Conservation (phyloP, 2,888 invertebrate species). For the Lasioglossum malachurum region DNA sequence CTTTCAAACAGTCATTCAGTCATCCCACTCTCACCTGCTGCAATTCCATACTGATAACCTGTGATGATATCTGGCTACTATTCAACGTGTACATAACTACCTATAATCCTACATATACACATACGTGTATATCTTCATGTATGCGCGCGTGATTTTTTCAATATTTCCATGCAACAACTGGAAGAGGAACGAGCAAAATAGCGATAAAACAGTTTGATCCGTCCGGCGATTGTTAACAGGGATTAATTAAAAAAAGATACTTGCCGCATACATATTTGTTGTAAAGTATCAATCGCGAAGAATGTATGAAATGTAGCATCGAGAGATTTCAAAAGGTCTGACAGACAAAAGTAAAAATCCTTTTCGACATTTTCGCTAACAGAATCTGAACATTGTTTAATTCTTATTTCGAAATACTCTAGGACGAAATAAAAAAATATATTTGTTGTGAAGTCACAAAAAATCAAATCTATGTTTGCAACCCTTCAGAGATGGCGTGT, state of each 20-base stretch:
- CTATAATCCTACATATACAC: constrained; percentile 19
- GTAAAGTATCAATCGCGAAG: neutral
- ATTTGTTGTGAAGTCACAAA: too few relatives aligned
- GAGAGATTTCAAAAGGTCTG: neutral
- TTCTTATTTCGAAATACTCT: too few relatives aligned
- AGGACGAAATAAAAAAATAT: too few relatives aligned
- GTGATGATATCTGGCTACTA: constrained; percentile 76
- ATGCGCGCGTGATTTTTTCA: neutral
- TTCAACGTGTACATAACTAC: constrained; percentile 37
- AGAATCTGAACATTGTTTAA: too few relatives aligned
- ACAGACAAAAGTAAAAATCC: too few relatives aligned
- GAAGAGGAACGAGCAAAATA: constrained; percentile 10
- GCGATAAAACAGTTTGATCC: constrained; percentile 25
- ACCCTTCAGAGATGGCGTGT: too few relatives aligned
- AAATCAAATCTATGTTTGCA: too few relatives aligned
- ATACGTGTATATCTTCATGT: neutral
- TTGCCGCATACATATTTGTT: constrained; percentile 59
- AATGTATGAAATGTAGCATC: neutral
- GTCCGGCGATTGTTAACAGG: constrained; percentile 15
- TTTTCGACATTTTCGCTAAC: too few relatives aligned
- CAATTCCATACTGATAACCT: constrained; percentile 72
- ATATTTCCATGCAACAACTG: constrained; percentile 28
- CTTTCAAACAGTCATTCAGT: constrained; percentile 61
- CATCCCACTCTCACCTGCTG: constrained; percentile 10
- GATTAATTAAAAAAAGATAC: constrained; percentile 2